Percentiles rank a stretch among this genome's conserved stretches.
phyloP scores from a whole-genome alignment of 2,888 invertebrate genomes.

The Caenorhabditis macrosperma region DNA sequence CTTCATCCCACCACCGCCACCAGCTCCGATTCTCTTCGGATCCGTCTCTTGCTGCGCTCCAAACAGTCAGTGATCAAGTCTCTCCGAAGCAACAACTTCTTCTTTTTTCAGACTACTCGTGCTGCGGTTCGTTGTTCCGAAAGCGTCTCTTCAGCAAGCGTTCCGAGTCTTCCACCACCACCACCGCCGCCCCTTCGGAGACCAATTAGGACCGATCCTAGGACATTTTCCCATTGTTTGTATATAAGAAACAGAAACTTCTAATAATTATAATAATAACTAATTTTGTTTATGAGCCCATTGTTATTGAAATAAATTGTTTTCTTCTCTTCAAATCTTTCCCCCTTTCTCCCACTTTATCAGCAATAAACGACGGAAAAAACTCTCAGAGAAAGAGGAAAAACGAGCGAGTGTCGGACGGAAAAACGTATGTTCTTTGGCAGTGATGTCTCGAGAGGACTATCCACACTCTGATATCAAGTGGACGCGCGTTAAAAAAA shows the following conservation, averaged over 20 bases:
- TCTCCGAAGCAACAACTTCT: no score
- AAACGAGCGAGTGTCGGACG: neutral
- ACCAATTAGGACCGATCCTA: conserved; percentile 4
- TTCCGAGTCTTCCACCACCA: conserved; percentile 14
- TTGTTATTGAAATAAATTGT: conserved; percentile 21
- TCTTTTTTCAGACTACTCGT: conserved; percentile 41
- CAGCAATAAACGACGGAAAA: neutral
- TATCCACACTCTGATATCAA: conserved; percentile 1
- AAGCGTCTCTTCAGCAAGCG: conserved; percentile 50
- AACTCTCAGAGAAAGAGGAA: neutral
- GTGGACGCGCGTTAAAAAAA: neutral
- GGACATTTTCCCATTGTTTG: conserved; percentile 24
- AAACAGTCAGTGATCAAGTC: conserved; percentile 44
- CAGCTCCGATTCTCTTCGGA: conserved; percentile 49
- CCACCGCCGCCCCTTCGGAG: conserved; percentile 24
- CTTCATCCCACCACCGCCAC: conserved; percentile 52
- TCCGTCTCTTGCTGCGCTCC: conserved; percentile 46
- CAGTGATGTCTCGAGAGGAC: conserved; percentile 13
- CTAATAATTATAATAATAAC: conserved; percentile 4
- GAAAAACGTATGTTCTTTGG: neutral
- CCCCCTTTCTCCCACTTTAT: neutral
- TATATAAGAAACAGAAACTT: conserved; percentile 39
- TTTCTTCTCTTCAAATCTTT: conserved; percentile 22
- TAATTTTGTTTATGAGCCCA: conserved; percentile 1
- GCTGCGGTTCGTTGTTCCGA: conserved; percentile 54